Conservation (phyloP, 2,113 vertebrate species). For the Atractosteus spatula region DNA sequence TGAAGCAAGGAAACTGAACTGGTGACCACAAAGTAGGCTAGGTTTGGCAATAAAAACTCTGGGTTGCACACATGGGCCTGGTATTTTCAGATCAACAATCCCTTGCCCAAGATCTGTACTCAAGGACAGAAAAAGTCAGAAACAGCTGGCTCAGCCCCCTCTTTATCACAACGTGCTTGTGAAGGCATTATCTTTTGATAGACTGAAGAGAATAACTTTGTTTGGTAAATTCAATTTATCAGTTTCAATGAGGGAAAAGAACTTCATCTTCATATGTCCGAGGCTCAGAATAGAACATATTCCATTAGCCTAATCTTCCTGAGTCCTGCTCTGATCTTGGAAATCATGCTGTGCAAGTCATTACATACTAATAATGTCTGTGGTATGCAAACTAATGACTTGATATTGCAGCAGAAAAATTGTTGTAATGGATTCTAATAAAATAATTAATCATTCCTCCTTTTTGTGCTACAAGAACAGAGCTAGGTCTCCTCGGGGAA, state of each 20-base stretch:
- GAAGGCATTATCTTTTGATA: not conserved
- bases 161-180: not conserved
- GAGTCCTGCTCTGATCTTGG: not conserved
- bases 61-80: too few species aligned
- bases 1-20: too few species aligned
- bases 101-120: too few species aligned
- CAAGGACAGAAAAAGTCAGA: too few species aligned
- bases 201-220: slow-evolving; percentile 5
- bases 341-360: slow-evolving; percentile 5
- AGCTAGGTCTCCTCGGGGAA: not conserved
- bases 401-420: slow-evolving; percentile 1
- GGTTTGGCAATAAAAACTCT: too few species aligned
- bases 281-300: slow-evolving; percentile 6
- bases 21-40: too few species aligned
- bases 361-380: slow-evolving; percentile 5
- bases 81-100: too few species aligned
- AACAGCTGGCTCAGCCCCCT: not conserved
- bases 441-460: slow-evolving; percentile 14
- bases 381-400: slow-evolving; percentile 17
- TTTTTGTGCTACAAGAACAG: not conserved
- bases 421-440: slow-evolving; percentile 10
- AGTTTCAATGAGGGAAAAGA: slow-evolving; percentile 12
- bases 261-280: not conserved
- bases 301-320: slow-evolving; percentile 2
- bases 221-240: slow-evolving; percentile 8